Evolutionary conservation across 1,140 invertebrate genomes (phyloP), one percentile per base, ranked within the genome.

Genomic region (Muscidifurax raptorellus): DNA sequence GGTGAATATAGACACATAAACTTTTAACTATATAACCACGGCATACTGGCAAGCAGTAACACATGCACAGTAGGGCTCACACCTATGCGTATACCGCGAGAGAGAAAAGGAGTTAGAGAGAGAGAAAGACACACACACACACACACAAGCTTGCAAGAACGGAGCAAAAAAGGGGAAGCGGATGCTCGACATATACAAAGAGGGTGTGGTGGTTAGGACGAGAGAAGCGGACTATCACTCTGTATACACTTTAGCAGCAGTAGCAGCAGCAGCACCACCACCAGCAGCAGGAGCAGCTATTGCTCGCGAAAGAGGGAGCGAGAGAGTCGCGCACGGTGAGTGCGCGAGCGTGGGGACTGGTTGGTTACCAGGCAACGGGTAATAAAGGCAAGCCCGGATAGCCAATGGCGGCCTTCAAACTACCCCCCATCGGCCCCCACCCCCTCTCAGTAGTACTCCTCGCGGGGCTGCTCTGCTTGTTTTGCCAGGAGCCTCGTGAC

Each of bases 321-420:
- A 64, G 87, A 89, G 89, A 87, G 90, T 90, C 64, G 30, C 15
- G 81, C 36, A n/a, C 4, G 66, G 30, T 10, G 15, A 22, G 66
- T 18, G 67, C 4, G 67, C 9, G 69, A 5, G 52, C 36, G 76
- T 86, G 88, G 88, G 89, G 89, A 87, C 88, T 88, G 15, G 86
- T 88, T 86, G 90, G 92, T 93, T 92, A 92, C 92, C 89, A 91
- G 86, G 92, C 92, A 93, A 93, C 92, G 89, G 86, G 88, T 90
- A 89, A 92, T 93, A 92, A 92, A 93, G 91, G 90, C 90, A 89
- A 90, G 85, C 90, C 88, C 15, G 59, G 76, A 91, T 93, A 89
- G 92, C 92, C 92, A 93, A 93, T 93, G 92, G 91, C 90, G 90
- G 90, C 88, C 85, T 90, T 92, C 90, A 90, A 91, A 91, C 90